Evolutionary conservation across 2,888 invertebrate genomes (phyloP).

Genomic region (Carcina quercana): DNA sequence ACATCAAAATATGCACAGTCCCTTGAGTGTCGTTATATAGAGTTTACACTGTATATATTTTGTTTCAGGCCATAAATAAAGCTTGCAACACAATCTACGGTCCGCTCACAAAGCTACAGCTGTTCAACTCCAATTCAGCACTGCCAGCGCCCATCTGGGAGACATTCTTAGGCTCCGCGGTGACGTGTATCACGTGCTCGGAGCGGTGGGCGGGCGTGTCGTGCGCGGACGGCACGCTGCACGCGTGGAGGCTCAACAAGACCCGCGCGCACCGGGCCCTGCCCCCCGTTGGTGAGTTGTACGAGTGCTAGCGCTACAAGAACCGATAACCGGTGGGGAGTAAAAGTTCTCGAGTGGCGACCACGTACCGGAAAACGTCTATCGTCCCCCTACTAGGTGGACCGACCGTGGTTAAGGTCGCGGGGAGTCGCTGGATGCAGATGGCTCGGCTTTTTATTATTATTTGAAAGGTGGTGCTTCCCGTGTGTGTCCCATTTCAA

Average conservation of each 20-base stretch:
- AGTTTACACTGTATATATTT: too few species aligned
- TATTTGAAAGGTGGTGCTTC: too few species aligned
- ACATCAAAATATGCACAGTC: too few species aligned
- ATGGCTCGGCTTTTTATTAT: too few species aligned
- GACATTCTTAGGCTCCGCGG: constrained; percentile 77
- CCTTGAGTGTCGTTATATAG: too few species aligned
- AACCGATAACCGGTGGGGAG: too few species aligned
- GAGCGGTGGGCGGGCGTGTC: constrained; percentile 75
- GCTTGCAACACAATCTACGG: constrained; percentile 76
- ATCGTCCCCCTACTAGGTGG: too few species aligned
- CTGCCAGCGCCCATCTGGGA: constrained; percentile 81
- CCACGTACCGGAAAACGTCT: too few species aligned
- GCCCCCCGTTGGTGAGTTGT: constrained; percentile 67
- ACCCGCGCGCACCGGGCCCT: constrained; percentile 61
- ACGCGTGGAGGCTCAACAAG: constrained; percentile 72
- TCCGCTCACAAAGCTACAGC: constrained; percentile 71
- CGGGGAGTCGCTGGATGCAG: too few species aligned
- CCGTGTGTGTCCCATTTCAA: background rate
- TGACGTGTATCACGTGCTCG: constrained; percentile 76
- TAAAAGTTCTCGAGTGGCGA: too few species aligned
- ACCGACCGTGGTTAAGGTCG: too few species aligned
- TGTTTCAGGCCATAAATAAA: constrained; percentile 68
- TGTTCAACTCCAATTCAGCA: constrained; percentile 67
- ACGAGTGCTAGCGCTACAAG: constrained; percentile 13
- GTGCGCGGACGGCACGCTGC: constrained; percentile 80